Percentiles rank a stretch among this genome's conserved stretches.
These are phyloP conservation scores for Trachelus troglodyta DNA, from an alignment of 2,888 invertebrate genomes.

Conservation along the genomic window DNA sequence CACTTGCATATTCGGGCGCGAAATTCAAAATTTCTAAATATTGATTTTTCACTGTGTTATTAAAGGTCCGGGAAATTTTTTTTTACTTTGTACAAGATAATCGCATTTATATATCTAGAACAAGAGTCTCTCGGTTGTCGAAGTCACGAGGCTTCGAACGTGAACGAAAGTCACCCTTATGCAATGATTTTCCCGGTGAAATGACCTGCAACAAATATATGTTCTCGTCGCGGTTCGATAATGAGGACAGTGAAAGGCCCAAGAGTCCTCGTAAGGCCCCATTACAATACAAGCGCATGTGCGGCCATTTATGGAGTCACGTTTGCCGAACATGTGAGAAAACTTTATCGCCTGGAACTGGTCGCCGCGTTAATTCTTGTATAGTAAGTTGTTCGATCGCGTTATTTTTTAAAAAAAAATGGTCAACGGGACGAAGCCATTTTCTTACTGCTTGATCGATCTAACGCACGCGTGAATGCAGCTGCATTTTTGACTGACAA, in stretches of 20 bases:
- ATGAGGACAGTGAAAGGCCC: conserved; percentile 46
- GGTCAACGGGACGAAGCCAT: conserved; percentile 41
- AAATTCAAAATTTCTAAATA: too few relatives aligned
- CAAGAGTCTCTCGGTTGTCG: not conserved
- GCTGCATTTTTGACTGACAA: not conserved
- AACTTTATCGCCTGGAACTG: conserved; percentile 26
- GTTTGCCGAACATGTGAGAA: conserved; percentile 48
- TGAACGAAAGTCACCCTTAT: conserved; percentile 44
- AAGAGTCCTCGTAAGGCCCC: conserved; percentile 29
- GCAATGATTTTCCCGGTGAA: conserved; percentile 39
- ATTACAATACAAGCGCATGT: not conserved
- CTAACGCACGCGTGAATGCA: not conserved
- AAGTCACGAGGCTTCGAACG: conserved; percentile 57
- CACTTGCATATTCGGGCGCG: too few relatives aligned
- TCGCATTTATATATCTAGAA: too few relatives aligned
- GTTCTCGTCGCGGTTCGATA: conserved; percentile 18
- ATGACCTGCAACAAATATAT: conserved; percentile 28
- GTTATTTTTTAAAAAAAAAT: conserved; percentile 28
- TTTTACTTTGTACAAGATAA: too few relatives aligned
- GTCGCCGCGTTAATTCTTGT: conserved; percentile 22
- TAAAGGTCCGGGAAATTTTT: too few relatives aligned
- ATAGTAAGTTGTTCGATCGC: conserved; percentile 27
- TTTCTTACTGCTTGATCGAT: not conserved
- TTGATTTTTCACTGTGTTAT: too few relatives aligned
- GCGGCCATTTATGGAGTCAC: conserved; percentile 33